Base-by-base conservation (phyloP, 2,113 vertebrate species). In the Clinocottus analis region DNA sequence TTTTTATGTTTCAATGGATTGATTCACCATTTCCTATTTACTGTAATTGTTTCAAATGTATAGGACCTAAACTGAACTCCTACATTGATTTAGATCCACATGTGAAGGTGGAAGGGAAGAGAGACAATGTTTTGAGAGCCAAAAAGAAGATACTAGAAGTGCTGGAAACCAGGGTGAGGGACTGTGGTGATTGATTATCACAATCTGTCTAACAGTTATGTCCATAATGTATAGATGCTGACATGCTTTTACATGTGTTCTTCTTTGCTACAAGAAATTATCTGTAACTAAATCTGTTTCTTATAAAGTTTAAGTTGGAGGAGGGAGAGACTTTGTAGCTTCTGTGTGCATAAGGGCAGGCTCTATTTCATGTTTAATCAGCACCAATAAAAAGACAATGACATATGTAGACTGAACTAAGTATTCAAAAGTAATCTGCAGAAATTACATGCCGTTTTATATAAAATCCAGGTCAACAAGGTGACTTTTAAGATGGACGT, bases 401-500 rank as follows among this genome's bases (percentile, higher is more conserved):
- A 51, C 31, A 27, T 8, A 9, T 17, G 1, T 66, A 59, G 7
- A 7, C 35, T 51, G 9, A 21, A 37, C n/a, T 0, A 21, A 69
- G 25, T 27, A 0, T 11, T 72, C 3, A 56, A 17, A 56, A 45
- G 14, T 62, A 17, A 66, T 62, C 7, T 53, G 16, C 47, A 72
- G 16, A n/a, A 83, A 65, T 82, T 5, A 79, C 31, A 49, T 9
- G 13, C 9, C 16, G 31, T 7, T 78, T 66, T 37, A 14, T 0
- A 4, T 69, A 7, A 72, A 75, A 77, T 41, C 33, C 82, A 96
- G 95, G 93, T 94, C 29, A 95, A 95, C 89, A 95, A 95, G 83
- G 95, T 95, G 73, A 95, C 95, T 33, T 91, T 96, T 35, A 96
- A 96, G 91, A 94, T 96, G 91, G 95, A 96, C 5, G 95, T 96